Conservation (phyloP, 2,113 vertebrate genomes). For the Rallus limicola region DNA sequence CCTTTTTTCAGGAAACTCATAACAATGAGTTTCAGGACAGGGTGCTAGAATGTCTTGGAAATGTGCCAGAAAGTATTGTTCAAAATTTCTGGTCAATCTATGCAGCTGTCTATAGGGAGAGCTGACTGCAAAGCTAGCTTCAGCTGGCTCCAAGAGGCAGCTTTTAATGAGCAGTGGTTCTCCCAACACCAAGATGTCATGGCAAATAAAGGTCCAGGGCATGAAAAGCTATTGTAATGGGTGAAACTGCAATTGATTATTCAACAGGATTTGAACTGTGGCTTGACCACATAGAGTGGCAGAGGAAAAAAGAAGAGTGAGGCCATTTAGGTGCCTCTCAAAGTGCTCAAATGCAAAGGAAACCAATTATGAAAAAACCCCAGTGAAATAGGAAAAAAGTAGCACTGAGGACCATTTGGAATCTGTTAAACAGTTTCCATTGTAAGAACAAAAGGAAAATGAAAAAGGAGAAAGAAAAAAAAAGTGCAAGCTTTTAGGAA, state of each 20-base stretch:
- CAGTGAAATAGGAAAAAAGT: background rate
- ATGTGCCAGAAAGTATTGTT: background rate
- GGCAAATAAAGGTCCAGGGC: background rate
- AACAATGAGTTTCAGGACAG: background rate
- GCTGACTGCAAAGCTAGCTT: background rate
- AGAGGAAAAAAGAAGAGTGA: no score
- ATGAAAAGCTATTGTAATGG: background rate
- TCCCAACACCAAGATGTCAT: background rate
- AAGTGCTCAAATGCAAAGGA: background rate
- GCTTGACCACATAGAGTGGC: background rate
- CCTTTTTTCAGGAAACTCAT: background rate
- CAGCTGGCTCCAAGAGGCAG: background rate
- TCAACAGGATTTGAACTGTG: background rate
- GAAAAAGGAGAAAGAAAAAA: background rate
- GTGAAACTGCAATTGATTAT: background rate
- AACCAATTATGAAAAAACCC: background rate
- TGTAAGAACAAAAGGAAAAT: background rate
- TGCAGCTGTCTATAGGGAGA: accelerated
- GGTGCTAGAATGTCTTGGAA: background rate
- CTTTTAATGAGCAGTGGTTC: background rate
- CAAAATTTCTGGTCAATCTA: background rate
- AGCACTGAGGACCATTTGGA: background rate
- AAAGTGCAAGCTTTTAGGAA: background rate
- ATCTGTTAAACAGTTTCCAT: background rate
- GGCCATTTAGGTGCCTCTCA: background rate